Base-by-base conservation (phyloP, 2,113 vertebrate genomes). In the Mus spicilegus region DNA sequence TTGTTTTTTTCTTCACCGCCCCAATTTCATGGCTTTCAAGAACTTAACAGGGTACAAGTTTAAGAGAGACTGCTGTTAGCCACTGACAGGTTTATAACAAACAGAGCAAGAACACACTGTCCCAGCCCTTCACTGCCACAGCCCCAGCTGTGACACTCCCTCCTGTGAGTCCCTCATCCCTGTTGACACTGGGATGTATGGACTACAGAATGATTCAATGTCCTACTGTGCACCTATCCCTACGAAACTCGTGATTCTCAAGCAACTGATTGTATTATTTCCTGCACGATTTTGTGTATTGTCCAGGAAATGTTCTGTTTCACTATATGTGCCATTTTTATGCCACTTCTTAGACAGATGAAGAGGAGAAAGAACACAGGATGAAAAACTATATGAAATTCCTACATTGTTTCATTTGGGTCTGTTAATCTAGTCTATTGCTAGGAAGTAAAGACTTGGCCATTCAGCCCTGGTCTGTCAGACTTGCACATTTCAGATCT, bases 101-200 rank as follows among this genome's bases (percentile, higher is more conserved):
- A 14, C 51, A 72, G 9, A 10, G 0, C 4, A 3, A 1, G 4
- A 22, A 46, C 11, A 20, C 56, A 51, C 0, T 11, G 49, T 11
- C 24, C 39, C 78, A n/a, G 24, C 11, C 4, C 10, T 12, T 22
- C 26, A 1, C 2, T 36, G 61, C n/a, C 0, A 0, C 10, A 46
- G 33, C 46, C 39, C 61, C 69, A 67, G 54, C 7, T 28, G 16
- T 39, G n/a, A 51, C 56, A 36, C 39, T 61, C 56, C 49, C 22
- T 51, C 0, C 17, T 0, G 0, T 24, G 3, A 28, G 36, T 2
- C 46, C 61, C 30, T 58, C 30, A 77, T 69, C 42, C 24, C n/a
- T 3, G 3, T 75, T 78, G 17, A n/a, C 61, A 22, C 10, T 16
- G 9, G 89, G 39, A 20, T 72, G 42, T 46, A 17, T 20, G 20